Percentiles rank a stretch among this genome's conserved stretches.
Conservation (phyloP, 2,113 vertebrate species). For the Typhlomys cinereus region DNA sequence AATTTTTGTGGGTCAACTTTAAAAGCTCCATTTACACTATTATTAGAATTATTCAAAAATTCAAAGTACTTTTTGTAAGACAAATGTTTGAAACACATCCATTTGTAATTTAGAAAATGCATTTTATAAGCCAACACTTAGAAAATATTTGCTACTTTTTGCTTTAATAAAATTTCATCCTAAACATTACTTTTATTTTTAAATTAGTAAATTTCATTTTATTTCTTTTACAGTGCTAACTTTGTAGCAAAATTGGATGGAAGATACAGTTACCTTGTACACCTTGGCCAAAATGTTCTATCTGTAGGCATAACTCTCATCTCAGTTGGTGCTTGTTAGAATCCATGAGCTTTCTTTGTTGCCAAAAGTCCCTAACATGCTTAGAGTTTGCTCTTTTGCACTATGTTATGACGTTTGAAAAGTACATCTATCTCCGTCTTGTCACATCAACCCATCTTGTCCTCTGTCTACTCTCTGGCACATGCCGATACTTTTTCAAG, state of each 20-base stretch:
- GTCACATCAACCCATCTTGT: neutral
- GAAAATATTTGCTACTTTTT: neutral
- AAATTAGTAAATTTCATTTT: neutral
- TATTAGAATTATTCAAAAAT: neutral
- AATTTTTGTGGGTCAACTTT: neutral
- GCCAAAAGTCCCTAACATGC: neutral
- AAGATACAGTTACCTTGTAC: neutral
- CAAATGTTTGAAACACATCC: neutral
- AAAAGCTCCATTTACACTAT: conserved; percentile 20
- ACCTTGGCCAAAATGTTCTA: no score
- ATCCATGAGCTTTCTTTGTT: neutral
- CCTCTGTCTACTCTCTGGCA: neutral
- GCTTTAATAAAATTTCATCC: conserved; percentile 45
- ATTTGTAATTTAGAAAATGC: conserved; percentile 19
- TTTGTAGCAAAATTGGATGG: neutral
- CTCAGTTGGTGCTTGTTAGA: neutral
- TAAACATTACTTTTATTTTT: no score
- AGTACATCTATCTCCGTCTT: neutral
- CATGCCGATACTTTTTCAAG: neutral
- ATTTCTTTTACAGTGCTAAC: neutral
- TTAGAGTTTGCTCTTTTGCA: neutral
- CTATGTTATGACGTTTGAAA: neutral
- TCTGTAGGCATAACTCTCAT: no score
- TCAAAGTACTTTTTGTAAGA: conserved; percentile 5
- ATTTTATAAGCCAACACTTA: neutral